These are phyloP conservation scores for Hiodon tergisus DNA, from an alignment of 2,113 vertebrate species.

Conservation along the genomic window DNA sequence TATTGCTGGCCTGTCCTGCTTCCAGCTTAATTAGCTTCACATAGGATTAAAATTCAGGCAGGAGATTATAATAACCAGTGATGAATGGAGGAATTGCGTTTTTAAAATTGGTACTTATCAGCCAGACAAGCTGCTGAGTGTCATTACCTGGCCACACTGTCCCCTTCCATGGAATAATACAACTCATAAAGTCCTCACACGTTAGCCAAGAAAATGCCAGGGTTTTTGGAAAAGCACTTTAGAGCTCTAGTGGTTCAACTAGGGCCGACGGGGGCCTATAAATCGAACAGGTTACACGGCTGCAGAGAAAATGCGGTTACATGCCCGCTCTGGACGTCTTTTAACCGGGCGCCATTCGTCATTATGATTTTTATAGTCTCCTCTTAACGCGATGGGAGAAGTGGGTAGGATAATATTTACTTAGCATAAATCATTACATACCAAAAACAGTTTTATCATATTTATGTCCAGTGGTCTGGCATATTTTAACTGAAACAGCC, in stretches of 20 bases:
- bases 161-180: neutral
- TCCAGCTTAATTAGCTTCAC: conserved; percentile 6
- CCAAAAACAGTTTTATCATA: too few species aligned
- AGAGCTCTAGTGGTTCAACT: neutral
- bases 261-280: neutral
- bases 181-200: neutral
- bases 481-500: too few species aligned
- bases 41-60: conserved; percentile 2
- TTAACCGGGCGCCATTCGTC: too few species aligned
- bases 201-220: neutral
- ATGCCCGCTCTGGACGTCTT: too few species aligned
- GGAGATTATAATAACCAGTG: conserved; percentile 1
- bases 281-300: conserved; percentile 13
- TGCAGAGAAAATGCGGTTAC: neutral
- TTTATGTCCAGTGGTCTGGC: too few species aligned
- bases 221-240: neutral
- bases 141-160: neutral
- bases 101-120: conserved; percentile 11
- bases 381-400: too few species aligned
- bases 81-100: neutral
- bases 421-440: too few species aligned
- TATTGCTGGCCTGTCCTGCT: neutral
- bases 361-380: too few species aligned
- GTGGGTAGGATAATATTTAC: too few species aligned
- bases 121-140: neutral